Evolutionary conservation across 2,113 vertebrate genomes (phyloP).

Genomic region (Vidua chalybeata): DNA sequence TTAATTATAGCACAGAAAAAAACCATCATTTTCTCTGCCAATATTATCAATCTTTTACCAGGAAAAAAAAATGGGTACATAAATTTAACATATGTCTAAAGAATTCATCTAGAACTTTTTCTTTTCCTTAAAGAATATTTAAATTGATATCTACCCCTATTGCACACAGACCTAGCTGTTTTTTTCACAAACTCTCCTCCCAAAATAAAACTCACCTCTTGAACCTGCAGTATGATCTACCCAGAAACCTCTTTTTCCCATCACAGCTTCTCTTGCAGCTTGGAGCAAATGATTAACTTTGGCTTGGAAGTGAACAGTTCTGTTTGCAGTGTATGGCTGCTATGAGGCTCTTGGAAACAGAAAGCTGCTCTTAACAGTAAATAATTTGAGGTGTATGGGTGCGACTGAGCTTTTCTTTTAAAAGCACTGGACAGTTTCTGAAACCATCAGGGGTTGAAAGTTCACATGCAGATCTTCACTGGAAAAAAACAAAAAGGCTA

Average conservation of each 20-base stretch:
- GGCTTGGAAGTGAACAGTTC: background rate
- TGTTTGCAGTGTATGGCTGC: background rate
- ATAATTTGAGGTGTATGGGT: background rate
- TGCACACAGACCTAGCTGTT: background rate
- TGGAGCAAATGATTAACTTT: background rate
- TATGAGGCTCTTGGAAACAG: background rate
- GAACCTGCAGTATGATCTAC: background rate
- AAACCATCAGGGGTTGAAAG: background rate
- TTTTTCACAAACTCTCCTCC: background rate
- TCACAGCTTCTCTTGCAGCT: background rate
- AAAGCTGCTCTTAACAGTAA: background rate
- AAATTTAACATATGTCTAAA: background rate
- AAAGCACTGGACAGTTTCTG: background rate
- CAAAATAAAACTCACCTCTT: background rate
- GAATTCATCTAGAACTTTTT: fast-evolving
- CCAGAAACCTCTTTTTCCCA: background rate
- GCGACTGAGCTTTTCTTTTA: background rate
- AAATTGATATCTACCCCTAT: background rate
- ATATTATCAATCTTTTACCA: background rate
- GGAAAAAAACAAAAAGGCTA: background rate
- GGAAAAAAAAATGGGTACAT: background rate
- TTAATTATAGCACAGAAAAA: background rate
- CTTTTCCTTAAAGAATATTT: background rate
- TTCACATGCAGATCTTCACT: background rate
- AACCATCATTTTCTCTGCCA: fast-evolving